Conservation (phyloP, 2,888 invertebrate genomes). For the Sphaerophoria taeniata region DNA sequence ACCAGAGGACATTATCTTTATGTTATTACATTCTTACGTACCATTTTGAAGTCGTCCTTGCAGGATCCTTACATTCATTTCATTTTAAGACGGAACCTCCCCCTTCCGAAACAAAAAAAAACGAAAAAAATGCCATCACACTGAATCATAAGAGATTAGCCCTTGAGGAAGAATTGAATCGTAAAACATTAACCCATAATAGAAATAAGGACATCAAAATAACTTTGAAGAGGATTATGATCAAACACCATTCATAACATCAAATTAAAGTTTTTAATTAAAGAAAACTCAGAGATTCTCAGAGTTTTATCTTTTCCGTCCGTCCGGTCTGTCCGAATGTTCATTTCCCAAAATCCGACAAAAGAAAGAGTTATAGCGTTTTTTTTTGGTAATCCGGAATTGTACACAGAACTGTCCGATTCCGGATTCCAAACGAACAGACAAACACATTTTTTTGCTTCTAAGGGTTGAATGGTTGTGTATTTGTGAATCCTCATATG, state of each 20-base stretch:
- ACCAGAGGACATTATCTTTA: conserved; percentile 58
- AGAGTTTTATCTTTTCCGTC: conserved; percentile 33
- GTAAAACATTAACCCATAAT: conserved; percentile 60
- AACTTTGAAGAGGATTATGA: conserved; percentile 29
- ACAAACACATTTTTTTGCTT: too few relatives aligned
- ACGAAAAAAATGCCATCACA: not conserved
- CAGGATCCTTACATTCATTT: not conserved
- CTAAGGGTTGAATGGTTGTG: too few relatives aligned
- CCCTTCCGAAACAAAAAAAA: not conserved
- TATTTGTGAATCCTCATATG: too few relatives aligned
- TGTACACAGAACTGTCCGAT: too few relatives aligned
- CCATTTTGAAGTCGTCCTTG: not conserved
- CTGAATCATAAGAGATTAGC: conserved; percentile 53
- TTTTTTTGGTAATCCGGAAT: too few relatives aligned
- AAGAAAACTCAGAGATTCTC: conserved; percentile 58
- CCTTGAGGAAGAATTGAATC: conserved; percentile 40
- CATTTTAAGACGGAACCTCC: conserved; percentile 11
- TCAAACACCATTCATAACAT: conserved; percentile 17
- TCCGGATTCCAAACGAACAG: too few relatives aligned
- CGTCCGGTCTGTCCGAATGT: conserved; percentile 12
- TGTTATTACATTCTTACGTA: conserved; percentile 44
- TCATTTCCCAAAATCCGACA: not conserved
- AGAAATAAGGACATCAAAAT: conserved; percentile 48
- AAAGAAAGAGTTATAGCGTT: conserved; percentile 12
- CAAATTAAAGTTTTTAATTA: conserved; percentile 71